Percentiles rank a stretch among this genome's conserved stretches.
phyloP scores from a whole-genome alignment of 2,888 invertebrate genomes.

The Rhingia rostrata region DNA sequence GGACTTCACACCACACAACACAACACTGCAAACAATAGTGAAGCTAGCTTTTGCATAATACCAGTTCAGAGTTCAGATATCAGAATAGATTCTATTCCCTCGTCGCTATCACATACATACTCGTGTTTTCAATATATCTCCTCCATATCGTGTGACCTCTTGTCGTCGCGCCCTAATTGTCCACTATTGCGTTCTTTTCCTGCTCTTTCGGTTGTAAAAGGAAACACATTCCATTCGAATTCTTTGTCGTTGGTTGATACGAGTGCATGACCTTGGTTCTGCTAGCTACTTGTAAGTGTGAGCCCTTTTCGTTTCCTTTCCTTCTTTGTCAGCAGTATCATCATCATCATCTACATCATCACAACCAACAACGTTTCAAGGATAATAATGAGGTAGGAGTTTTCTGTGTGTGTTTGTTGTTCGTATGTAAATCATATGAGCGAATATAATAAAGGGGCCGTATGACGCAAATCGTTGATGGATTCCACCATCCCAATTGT shows the following conservation, averaged over 20 bases:
- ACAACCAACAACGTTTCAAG: constrained; percentile 5
- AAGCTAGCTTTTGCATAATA: constrained; percentile 25
- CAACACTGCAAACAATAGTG: constrained; percentile 26
- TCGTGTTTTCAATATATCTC: constrained; percentile 38
- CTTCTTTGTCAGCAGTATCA: constrained; percentile 4
- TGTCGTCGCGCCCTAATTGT: constrained; percentile 15
- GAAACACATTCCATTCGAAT: constrained; percentile 50
- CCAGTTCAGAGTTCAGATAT: constrained; percentile 30
- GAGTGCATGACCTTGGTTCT: constrained; percentile 69
- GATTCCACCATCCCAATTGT: constrained; percentile 35
- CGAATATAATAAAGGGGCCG: constrained; percentile 4
- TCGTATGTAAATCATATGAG: constrained; percentile 46
- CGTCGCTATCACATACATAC: constrained; percentile 22
- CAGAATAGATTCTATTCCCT: constrained; percentile 30
- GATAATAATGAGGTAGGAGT: constrained; percentile 38
- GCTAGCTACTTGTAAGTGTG: constrained; percentile 49
- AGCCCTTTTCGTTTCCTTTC: constrained; percentile 16
- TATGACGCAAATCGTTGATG: constrained; percentile 63
- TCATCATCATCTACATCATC: too few relatives aligned
- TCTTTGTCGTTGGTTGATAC: constrained; percentile 58
- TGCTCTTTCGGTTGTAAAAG: constrained; percentile 25
- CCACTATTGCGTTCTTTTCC: constrained; percentile 10
- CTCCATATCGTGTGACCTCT: constrained; percentile 20
- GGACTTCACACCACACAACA: neutral
- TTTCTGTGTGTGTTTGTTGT: constrained; percentile 55